These are phyloP conservation scores for Parazoanthus atlanticus DNA, from an alignment of 92 coral and sea anemone genomes.

Conservation along the genomic window DNA sequence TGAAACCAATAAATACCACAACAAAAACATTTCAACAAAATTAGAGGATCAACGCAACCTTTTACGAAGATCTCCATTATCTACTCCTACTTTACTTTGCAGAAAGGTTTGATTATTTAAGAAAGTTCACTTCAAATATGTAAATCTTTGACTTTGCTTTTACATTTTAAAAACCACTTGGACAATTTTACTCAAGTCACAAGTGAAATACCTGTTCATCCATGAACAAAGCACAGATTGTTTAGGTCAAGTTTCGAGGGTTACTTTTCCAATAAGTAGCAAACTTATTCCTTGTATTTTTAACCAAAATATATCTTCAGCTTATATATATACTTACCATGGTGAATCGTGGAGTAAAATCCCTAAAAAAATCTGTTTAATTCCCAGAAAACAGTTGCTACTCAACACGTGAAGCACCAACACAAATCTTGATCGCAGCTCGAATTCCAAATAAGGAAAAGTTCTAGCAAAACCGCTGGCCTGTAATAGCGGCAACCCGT, in stretches of 20 bases:
- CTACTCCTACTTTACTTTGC: background rate
- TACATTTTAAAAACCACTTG: background rate
- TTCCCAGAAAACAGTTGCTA: background rate
- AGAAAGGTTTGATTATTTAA: background rate
- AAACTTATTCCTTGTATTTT: background rate
- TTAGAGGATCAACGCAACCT: too few relatives aligned
- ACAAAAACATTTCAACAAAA: too few relatives aligned
- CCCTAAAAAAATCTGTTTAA: background rate
- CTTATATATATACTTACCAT: slow-evolving; percentile 22
- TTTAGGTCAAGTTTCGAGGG: background rate
- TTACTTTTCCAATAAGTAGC: background rate
- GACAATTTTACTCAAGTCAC: background rate
- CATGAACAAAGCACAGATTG: slow-evolving; percentile 25
- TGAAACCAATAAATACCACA: too few relatives aligned
- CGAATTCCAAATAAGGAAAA: slow-evolving; percentile 28
- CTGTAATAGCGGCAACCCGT: background rate
- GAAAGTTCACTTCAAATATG: background rate
- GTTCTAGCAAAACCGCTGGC: slow-evolving; percentile 10
- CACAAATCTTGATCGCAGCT: background rate
- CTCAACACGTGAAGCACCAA: slow-evolving; percentile 17
- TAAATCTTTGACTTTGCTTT: background rate
- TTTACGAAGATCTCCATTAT: background rate
- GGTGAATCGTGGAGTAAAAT: background rate
- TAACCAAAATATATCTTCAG: background rate
- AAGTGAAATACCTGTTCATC: slow-evolving; percentile 20